A percentile compares a stretch with the other conserved stretches of the same genome.
phyloP scores from a whole-genome alignment of 2,797 vertebrate genomes.

The Threskiornis aethiopicus region DNA sequence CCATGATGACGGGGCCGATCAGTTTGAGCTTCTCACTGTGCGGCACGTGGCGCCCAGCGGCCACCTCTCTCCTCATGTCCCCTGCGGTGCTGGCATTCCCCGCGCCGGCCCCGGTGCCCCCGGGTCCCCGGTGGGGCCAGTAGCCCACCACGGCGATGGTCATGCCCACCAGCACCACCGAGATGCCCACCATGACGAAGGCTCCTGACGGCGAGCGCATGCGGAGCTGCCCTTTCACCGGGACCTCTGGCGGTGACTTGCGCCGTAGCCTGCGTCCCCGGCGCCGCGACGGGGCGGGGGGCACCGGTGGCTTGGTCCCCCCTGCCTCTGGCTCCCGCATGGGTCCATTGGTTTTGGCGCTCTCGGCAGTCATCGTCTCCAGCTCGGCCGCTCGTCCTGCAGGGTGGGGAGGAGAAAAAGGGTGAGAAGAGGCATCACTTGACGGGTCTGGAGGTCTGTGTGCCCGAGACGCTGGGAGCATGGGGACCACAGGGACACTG shows the following conservation, averaged over 20 bases:
- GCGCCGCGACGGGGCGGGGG: background rate
- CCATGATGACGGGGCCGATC: slow-evolving; percentile 94
- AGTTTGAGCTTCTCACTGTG: slow-evolving; percentile 90
- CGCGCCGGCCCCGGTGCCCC: background rate
- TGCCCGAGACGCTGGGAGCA: background rate
- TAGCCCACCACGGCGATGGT: slow-evolving; percentile 92
- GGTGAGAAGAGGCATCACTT: background rate
- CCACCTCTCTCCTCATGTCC: slow-evolving; percentile 55
- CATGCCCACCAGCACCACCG: slow-evolving; percentile 89
- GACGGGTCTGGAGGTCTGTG: background rate
- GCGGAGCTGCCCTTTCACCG: slow-evolving; percentile 85
- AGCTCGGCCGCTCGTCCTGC: slow-evolving; percentile 22
- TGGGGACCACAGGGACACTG: background rate
- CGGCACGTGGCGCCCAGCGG: slow-evolving; percentile 64
- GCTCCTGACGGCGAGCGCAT: slow-evolving; percentile 90
- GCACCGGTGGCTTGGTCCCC: background rate
- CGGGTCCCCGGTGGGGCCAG: slow-evolving; percentile 84
- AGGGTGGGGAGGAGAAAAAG: background rate
- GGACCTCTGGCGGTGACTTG: slow-evolving; percentile 57
- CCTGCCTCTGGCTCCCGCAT: background rate
- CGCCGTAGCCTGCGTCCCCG: slow-evolving; percentile 76
- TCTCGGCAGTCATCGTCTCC: slow-evolving; percentile 48
- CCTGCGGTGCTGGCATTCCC: slow-evolving; percentile 30
- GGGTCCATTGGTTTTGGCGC: slow-evolving; percentile 9
- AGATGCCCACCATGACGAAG: slow-evolving; percentile 87